Evolutionary conservation across 2,888 invertebrate genomes (phyloP).

Genomic region (Cistogaster globosa): DNA sequence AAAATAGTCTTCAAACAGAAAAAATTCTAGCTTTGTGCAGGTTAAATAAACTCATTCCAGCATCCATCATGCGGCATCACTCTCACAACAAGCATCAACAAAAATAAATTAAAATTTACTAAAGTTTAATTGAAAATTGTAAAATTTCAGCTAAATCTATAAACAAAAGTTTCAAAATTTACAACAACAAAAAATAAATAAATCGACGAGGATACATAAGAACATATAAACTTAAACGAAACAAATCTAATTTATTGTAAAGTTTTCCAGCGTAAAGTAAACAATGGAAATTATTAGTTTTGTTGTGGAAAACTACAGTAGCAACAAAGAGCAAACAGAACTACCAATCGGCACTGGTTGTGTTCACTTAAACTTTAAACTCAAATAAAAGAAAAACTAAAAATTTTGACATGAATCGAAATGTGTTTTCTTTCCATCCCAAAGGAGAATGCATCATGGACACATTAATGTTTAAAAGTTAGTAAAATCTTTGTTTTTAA

Average conservation of each 20-base stretch:
- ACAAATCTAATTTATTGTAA: conserved; percentile 50
- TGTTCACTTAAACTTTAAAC: background rate
- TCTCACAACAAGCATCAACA: background rate
- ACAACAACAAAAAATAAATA: conserved; percentile 42
- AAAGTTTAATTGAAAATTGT: conserved; percentile 53
- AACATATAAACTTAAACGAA: conserved; percentile 52
- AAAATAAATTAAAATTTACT: conserved; percentile 24
- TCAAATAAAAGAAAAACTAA: background rate
- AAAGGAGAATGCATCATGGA: too few species aligned
- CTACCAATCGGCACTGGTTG: background rate
- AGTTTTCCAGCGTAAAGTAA: conserved; percentile 60
- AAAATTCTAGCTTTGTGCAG: too few species aligned
- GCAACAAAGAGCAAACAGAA: background rate
- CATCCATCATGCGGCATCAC: too few species aligned
- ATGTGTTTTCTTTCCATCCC: too few species aligned
- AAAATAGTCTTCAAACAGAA: too few species aligned
- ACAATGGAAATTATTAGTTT: conserved; percentile 38
- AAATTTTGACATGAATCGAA: too few species aligned
- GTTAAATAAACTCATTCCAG: too few species aligned
- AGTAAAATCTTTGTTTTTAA: too few species aligned
- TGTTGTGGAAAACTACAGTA: conserved; percentile 29
- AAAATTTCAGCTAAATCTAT: conserved; percentile 39
- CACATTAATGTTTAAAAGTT: too few species aligned
- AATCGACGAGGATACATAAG: conserved; percentile 60
- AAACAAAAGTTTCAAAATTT: conserved; percentile 52